phyloP scores from a whole-genome alignment of 2,888 invertebrate genomes.

The Blastobasis lacticolella region DNA sequence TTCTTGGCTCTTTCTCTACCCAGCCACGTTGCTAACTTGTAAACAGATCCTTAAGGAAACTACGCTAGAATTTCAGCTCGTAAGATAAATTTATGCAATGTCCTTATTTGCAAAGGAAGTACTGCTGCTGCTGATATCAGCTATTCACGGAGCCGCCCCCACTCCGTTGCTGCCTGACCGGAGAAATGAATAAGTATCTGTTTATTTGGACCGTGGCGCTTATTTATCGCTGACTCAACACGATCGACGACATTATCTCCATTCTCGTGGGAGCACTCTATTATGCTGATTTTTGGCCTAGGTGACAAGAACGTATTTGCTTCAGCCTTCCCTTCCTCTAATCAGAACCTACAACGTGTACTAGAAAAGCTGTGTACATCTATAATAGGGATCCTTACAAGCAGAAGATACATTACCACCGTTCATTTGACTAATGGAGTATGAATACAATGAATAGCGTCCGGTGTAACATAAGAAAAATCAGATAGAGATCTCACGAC shows the following conservation, averaged over 20 bases:
- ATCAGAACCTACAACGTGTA: no score
- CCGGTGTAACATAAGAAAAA: no score
- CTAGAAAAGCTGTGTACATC: not conserved
- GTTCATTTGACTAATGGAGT: no score
- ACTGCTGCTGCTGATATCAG: slow-evolving; percentile 47
- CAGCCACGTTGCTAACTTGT: slow-evolving; percentile 17
- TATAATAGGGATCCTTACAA: not conserved
- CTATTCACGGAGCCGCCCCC: slow-evolving; percentile 50
- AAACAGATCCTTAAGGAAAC: slow-evolving; percentile 29
- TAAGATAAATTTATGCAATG: slow-evolving; percentile 46
- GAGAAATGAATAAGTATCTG: slow-evolving; percentile 30
- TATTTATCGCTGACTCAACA: slow-evolving; percentile 30
- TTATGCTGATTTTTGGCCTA: not conserved
- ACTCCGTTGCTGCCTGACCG: slow-evolving; percentile 20
- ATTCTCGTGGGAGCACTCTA: not conserved
- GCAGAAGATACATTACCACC: no score
- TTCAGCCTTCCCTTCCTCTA: no score
- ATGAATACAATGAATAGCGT: no score
- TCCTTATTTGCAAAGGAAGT: slow-evolving; percentile 44
- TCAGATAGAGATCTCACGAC: no score
- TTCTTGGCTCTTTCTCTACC: slow-evolving; percentile 24
- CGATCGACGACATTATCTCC: slow-evolving; percentile 22
- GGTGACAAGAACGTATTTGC: no score
- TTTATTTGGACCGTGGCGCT: slow-evolving; percentile 32
- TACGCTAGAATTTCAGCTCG: slow-evolving; percentile 22